Conservation (phyloP, 2,888 invertebrate genomes). For the Argynnis bischoffii region DNA sequence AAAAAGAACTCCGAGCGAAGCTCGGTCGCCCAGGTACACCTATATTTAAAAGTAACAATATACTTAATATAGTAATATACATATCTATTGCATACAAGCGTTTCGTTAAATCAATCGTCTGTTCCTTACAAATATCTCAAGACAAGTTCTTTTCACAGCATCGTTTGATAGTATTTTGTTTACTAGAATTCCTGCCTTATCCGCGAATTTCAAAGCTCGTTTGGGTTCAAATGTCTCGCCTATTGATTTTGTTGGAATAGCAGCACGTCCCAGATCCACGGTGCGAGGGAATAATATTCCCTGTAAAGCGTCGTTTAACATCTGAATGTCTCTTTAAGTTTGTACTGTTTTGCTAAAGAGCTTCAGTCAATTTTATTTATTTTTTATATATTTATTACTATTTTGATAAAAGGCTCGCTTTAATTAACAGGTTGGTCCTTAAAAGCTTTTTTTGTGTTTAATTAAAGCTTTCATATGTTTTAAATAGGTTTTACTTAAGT, state of each 20-base stretch:
- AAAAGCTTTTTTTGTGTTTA: too few relatives aligned
- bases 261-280: slow-evolving; percentile 50
- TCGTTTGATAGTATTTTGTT: neutral
- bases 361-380: slow-evolving; percentile 4
- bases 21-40: too few relatives aligned
- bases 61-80: too few relatives aligned
- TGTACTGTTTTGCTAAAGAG: neutral
- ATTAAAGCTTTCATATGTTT: too few relatives aligned
- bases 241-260: slow-evolving; percentile 67
- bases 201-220: slow-evolving; percentile 23
- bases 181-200: slow-evolving; percentile 8
- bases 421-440: too few relatives aligned
- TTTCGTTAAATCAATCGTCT: too few relatives aligned
- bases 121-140: neutral
- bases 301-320: slow-evolving; percentile 42
- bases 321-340: slow-evolving; percentile 43
- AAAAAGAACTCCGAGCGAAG: too few relatives aligned
- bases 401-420: neutral
- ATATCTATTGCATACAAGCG: too few relatives aligned
- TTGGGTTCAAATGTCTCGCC: slow-evolving; percentile 53
- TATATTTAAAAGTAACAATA: too few relatives aligned
- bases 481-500: too few relatives aligned
- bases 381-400: too few relatives aligned
- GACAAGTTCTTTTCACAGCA: neutral
- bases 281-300: slow-evolving; percentile 47